Base-by-base conservation (phyloP, 2,797 vertebrate genomes). In the Onychomys torridus region DNA sequence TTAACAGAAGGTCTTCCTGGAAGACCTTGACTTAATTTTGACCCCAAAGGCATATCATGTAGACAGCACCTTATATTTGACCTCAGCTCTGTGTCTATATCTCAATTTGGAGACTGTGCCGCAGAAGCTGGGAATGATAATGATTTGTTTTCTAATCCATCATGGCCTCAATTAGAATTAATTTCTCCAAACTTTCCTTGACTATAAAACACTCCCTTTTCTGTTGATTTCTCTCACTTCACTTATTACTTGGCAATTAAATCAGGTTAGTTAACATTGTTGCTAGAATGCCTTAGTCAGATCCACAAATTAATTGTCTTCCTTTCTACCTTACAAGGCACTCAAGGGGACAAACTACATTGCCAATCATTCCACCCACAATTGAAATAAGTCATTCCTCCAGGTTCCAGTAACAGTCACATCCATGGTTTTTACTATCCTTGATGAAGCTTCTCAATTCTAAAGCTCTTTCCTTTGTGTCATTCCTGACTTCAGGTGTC, bases 121-220 rank as follows among this genome's bases (percentile, higher is more conserved):
- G 12, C 34, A 59, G 52, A 11, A 93, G 27, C 6, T 86, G 8
- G 34, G 23, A 59, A 52, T 77, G 59, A 40, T 43, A 85, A 65
- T 6, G 40, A 55, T 55, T 63, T 94, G 81, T 93, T 93, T 92
- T 94, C 27, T 81, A 61, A 92, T 6, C 11, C 81, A 75, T 32
- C 4, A 77, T 85, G 8, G 12, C 16, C 23, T 65, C 13, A 34
- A 16, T n/a, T 91, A 85, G 52, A 85, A 89, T 85, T 16, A 82
- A 29, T 61, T 81, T 40, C 73, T 90, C 7, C 76, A 86, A 95
- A 82, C 79, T 59, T 25, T 52, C 3, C 61, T 59, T 73, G 8
- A 91, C 81, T 89, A 59, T 71, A 16, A 67, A 93, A 82, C 6
- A 49, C 6, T 4, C 59, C 19, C 13, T 59, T 79, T 95, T 87